Base-by-base conservation (phyloP, 2,888 invertebrate species). In the Acleris holmiana region DNA sequence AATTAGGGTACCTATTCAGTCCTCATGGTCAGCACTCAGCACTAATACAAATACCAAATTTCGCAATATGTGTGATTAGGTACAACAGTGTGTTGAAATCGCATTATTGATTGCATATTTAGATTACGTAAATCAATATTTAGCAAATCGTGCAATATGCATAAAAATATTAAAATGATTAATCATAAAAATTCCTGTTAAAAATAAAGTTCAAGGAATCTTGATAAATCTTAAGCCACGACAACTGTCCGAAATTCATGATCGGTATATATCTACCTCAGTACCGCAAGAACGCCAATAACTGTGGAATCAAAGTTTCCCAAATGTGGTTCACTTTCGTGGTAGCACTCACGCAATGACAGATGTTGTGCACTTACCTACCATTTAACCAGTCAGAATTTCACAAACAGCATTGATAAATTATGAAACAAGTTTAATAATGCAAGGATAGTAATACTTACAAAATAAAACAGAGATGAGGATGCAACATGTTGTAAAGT, bases 301-400 rank as follows among this genome's bases (percentile, higher is more conserved):
- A 44, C 35, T 53, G 13, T n/a, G 5, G n/a, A 35, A 10, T 29
- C 17, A 10, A 25, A 44, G 35, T 61, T 51, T 35, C 60, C 60
- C 29, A 53, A 61, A 60, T 53, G 29, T 61, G 13, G 40, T 49
- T 40, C 21, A 51, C 53, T 61, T 61, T 61, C 53, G 35, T 47
- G 44, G n/a, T 25, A n/a, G 35, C 15, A 53, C 46, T 61, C 47
- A 47, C 60, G 60, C 53, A 53, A 47, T 25, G 29, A 21, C 50
- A 23, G 25, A 3, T n/a, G n/a, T n/a, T n/a, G n/a, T n/a, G n/a
- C n/a, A n/a, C n/a, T n/a, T n/a, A n/a, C n/a, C n/a, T n/a, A n/a
- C n/a, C 44, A 46, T 51, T 35, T 21, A 58, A 58, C 35, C 40
- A 35, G 21, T 46, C 25, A 8, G 15, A 18, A 51, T 51, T 51